Evolutionary conservation across 2,888 invertebrate genomes (phyloP), one percentile per base, ranked within the genome.

Genomic region (Helobdella robusta): DNA sequence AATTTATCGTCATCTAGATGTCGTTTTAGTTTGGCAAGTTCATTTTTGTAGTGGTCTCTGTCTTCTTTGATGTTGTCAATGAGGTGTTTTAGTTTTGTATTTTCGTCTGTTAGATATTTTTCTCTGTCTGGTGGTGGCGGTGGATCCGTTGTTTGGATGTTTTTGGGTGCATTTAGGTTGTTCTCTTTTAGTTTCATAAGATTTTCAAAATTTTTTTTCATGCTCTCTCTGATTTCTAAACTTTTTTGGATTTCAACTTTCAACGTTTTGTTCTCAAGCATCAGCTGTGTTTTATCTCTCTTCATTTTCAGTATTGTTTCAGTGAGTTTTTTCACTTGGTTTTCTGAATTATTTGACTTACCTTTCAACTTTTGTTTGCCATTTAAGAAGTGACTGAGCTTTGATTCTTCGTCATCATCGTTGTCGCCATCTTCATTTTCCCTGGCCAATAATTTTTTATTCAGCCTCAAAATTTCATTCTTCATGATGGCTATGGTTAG

Each of bases 401-500:
- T n/a, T 11, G 44, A 15, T n/a, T 40, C 11, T 40, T 40, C n/a
- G 44, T 40, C 11, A 40, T 40, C n/a, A 15, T 40, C 11, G n/a
- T 40, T 11, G n/a, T 40, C n/a, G n/a, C n/a, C n/a, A n/a, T 11
- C n/a, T 40, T 11, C 44, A 40, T 56, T 35, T 18, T 48, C 15
- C 18, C n/a, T 30, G 20, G 23, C 11, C 1, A 54, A 0, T 30
- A 67, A 67, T 32, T 67, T 59, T 25, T 67, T 65, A 32, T 76
- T 77, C 48, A 79, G 72, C 30, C 79, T 69, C 2, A 76, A 69
- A 50, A 79, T 73, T 66, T 79, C 79, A 54, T 73, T 73, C 68
- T 75, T 76, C 34, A 75, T 73, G 32, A 73, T 74, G 64, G 78
- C 78, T 70, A 77, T 69, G 66, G 78, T 78, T 20, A 74, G 68